Conservation (phyloP, 2,113 vertebrate genomes). For the Atractosteus spatula region DNA sequence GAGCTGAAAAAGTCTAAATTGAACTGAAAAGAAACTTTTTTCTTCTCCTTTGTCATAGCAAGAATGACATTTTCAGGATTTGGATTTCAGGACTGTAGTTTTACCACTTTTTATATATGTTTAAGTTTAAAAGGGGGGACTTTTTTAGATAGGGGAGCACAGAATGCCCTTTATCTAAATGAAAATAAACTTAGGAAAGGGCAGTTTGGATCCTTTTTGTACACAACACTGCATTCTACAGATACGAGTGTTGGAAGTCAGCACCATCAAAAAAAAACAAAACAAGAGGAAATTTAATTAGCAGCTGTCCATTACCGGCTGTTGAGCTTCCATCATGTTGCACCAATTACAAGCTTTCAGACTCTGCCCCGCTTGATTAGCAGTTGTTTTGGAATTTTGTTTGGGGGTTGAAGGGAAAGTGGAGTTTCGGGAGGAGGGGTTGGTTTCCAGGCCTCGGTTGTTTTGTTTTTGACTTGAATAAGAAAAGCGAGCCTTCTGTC, state of each 20-base stretch:
- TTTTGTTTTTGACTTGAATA: no score
- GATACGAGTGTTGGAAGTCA: constrained; percentile 31
- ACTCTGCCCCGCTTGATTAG: constrained; percentile 34
- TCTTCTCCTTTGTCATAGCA: no score
- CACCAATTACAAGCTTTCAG: constrained; percentile 37
- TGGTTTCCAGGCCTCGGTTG: not conserved
- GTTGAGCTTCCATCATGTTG: constrained; percentile 41
- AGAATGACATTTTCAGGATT: no score
- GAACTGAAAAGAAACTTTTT: no score
- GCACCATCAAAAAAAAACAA: constrained; percentile 53
- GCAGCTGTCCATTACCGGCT: constrained; percentile 43
- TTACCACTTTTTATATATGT: no score
- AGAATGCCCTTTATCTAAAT: not conserved
- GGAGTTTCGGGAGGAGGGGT: not conserved
- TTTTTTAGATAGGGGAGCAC: not conserved
- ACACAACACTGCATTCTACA: no score
- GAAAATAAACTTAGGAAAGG: constrained; percentile 8
- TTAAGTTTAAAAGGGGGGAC: not conserved
- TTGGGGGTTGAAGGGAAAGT: not conserved
- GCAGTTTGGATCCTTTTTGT: constrained; percentile 49
- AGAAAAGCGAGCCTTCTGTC: no score
- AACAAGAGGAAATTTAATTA: constrained; percentile 65
- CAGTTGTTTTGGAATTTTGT: constrained; percentile 14
- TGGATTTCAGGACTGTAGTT: no score
- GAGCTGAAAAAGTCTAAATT: no score